Evolutionary conservation across 2,797 vertebrate species (phyloP).

Genomic region (Microchirus variegatus): DNA sequence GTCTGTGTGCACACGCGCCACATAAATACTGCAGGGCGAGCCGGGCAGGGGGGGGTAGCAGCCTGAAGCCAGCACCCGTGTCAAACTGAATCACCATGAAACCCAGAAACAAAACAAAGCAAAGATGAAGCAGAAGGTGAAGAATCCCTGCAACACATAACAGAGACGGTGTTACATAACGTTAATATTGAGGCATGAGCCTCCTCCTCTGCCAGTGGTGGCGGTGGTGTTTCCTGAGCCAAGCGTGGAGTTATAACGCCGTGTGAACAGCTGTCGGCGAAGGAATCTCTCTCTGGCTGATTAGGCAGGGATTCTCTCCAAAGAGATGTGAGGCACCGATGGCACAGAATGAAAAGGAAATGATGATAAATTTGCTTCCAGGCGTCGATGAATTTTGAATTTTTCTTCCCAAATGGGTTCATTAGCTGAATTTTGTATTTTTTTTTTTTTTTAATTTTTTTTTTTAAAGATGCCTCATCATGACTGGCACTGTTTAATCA

Average conservation of each 20-base stretch:
- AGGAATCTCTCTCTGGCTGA: constrained; percentile 66
- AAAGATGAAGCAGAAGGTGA: background rate
- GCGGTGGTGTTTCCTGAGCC: constrained; percentile 55
- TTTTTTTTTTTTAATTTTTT: too few relatives aligned
- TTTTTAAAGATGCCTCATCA: too few relatives aligned
- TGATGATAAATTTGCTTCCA: constrained; percentile 25
- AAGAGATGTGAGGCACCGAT: constrained; percentile 34
- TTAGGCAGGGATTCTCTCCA: constrained; percentile 50
- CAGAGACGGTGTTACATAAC: constrained; percentile 52
- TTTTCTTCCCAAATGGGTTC: too few relatives aligned
- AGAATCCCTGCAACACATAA: background rate
- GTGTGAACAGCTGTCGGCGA: constrained; percentile 72
- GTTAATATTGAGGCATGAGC: constrained; percentile 50
- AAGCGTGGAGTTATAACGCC: constrained; percentile 62
- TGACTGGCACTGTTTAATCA: too few relatives aligned
- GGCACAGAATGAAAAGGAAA: constrained; percentile 38
- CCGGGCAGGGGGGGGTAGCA: background rate
- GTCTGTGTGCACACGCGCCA: background rate
- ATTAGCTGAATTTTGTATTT: too few relatives aligned
- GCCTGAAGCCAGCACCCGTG: background rate
- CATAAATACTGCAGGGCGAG: background rate
- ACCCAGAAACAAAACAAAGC: too few relatives aligned
- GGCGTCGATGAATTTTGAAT: background rate
- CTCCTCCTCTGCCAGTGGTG: background rate
- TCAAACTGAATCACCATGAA: too few relatives aligned